Base-by-base conservation (phyloP, 2,888 invertebrate genomes). In the Drosophila borborema region DNA sequence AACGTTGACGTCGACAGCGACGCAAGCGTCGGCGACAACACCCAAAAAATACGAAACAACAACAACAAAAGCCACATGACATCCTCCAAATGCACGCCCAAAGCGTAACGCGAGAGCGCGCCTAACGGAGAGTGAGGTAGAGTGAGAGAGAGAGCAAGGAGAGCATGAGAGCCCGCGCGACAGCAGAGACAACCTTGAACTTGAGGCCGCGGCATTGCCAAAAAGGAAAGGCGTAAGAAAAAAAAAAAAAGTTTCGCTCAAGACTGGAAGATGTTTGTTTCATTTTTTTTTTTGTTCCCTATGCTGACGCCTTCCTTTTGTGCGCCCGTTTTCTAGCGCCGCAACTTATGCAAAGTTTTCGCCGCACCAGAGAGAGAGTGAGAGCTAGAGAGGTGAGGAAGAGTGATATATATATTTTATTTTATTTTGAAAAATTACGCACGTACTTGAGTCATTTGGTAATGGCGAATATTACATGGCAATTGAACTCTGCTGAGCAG, bases 131-230 rank as follows among this genome's bases (percentile, higher is more conserved):
- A 2, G 8, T 8, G 8, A n/a, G 16, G 16, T 2, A 40, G 40
- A 7, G 16, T 16, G 40, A 48, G 64, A 55, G 59, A 43, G 64
- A 63, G 58, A 10, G 46, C 28, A 16, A 53, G 31, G 49, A 31
- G 49, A 31, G 31, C 8, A 8, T n/a, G n/a, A 31, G 62, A 56
- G 48, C 48, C 41, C 41, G 41, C 38, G 48, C 48, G 46, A 28
- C 68, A 61, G 76, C 76, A 64, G 77, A 64, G 71, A 81, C 72
- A 84, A 86, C 84, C 84, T 84, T 84, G 84, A 84, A 84, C 84
- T 86, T 86, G 81, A 79, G 64, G 73, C 74, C 67, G 73, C 65
- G 67, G 58, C 76, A 74, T 69, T 77, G 72, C 70, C 69, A 69
- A 73, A 78, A 74, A 74, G 76, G 68, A 81, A 79, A 74, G 72